Base-by-base conservation (phyloP, 2,888 invertebrate genomes). In the Apodemia zela region DNA sequence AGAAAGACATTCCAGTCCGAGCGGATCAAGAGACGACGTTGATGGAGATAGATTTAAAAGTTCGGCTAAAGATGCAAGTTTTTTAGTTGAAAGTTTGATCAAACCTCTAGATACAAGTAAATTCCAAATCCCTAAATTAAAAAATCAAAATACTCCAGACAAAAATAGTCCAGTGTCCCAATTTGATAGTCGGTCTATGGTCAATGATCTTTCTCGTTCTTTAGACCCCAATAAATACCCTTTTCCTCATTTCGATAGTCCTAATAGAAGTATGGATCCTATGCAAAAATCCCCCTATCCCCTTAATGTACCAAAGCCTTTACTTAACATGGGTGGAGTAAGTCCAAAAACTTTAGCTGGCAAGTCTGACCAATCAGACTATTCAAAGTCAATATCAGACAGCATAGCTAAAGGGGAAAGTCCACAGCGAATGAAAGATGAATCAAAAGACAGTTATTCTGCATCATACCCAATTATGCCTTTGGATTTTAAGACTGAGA, bases 71-170 rank as follows among this genome's bases (percentile, higher is more conserved):
- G 94, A 94, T 3, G 93, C 95, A 18, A 93, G 93, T 63, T 91
- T 94, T 70, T 87, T 94, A 62, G 94, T 96, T 74, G 96, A 96
- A 75, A 95, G 96, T 11, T 89, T 96, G 63, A 96, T 96, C 73
- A 97, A 96, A 75, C 94, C 95, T 11, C 82, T 96, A 45, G 95
- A 97, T 73, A 95, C 94, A 64, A 95, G 95, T 65, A 97, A 96
- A 76, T 97, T 97, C 87, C 97, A 97, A 89, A 97, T 97, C 75
- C 97, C 97, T 0, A 97, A 97, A 84, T 81, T 97, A 66, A 89
- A 92, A 76, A 92, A 89, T 69, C 87, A 90, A 73, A 85, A 79
- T 33, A 84, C 89, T n/a, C 84, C 86, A 11, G 92, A 92, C 68
- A 92, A 92, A 73, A 88, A 81, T 66, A 87, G 80, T 68, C 82